phyloP scores from a whole-genome alignment of 1,140 invertebrate species.

The Lepidostoma basale region DNA sequence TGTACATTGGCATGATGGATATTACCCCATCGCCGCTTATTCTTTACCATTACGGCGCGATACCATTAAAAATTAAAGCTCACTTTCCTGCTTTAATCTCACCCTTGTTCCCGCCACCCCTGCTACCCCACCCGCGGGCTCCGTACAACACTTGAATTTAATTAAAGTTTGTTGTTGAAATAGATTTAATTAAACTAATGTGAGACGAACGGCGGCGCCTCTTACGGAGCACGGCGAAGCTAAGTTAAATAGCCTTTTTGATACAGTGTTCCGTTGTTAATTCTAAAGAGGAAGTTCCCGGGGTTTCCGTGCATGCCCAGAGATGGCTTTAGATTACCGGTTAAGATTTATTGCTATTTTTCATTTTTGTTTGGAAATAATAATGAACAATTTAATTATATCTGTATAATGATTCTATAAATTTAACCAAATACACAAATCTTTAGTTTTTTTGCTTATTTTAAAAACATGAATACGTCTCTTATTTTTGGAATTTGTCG shows the following conservation, averaged over 20 bases:
- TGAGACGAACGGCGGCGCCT: slow-evolving; percentile 41
- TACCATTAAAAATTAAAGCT: neutral
- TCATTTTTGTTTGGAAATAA: too few species aligned
- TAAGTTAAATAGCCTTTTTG: slow-evolving; percentile 46
- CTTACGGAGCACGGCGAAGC: slow-evolving; percentile 31
- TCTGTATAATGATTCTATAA: too few species aligned
- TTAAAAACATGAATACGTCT: too few species aligned
- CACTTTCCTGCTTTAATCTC: neutral
- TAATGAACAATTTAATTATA: too few species aligned
- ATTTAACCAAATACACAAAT: too few species aligned
- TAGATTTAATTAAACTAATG: slow-evolving; percentile 48
- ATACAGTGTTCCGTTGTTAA: slow-evolving; percentile 44
- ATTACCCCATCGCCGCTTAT: too few species aligned
- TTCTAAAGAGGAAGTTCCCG: slow-evolving; percentile 31
- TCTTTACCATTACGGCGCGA: too few species aligned
- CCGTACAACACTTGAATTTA: slow-evolving; percentile 46
- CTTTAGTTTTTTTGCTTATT: too few species aligned
- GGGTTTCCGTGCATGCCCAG: neutral
- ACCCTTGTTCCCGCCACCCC: neutral
- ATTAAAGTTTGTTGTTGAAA: slow-evolving; percentile 47
- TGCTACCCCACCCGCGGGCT: slow-evolving; percentile 4
- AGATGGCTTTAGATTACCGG: neutral
- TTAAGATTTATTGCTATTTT: too few species aligned
- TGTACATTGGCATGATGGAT: too few species aligned
- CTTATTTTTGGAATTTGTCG: too few species aligned